Evolutionary conservation across 2,113 vertebrate genomes (phyloP).

Genomic region (Elephas maximus): DNA sequence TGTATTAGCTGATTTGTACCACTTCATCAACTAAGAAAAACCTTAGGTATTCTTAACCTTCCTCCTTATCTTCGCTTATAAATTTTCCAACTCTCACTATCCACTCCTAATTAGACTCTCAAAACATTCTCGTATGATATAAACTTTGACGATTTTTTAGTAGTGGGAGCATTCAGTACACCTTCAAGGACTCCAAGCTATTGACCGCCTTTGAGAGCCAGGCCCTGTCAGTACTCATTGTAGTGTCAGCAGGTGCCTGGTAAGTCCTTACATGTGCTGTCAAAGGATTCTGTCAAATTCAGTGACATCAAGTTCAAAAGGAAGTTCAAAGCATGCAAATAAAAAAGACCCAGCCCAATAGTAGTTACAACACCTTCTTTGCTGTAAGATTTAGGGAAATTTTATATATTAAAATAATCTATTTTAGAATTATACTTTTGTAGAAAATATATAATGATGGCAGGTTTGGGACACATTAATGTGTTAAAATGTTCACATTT

Average conservation of each 20-base stretch:
- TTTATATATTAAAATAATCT: constrained; percentile 15
- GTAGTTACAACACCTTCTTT: constrained; percentile 8
- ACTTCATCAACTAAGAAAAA: constrained; percentile 33
- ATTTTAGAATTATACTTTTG: constrained; percentile 16
- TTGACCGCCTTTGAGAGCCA: background rate
- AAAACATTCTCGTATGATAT: constrained; percentile 35
- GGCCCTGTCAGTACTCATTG: background rate
- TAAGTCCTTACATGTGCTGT: background rate
- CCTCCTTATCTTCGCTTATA: background rate
- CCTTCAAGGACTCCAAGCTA: background rate
- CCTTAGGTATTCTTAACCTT: background rate
- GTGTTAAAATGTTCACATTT: constrained; percentile 26
- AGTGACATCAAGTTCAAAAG: constrained; percentile 42
- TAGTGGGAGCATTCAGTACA: background rate
- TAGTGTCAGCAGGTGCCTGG: background rate
- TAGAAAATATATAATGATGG: background rate
- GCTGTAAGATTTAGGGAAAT: constrained; percentile 11
- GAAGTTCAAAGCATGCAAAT: constrained; percentile 34
- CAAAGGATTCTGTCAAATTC: background rate
- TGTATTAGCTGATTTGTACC: background rate
- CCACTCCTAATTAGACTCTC: background rate
- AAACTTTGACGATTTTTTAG: constrained; percentile 1
- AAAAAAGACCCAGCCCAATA: constrained; percentile 1
- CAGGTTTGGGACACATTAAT: background rate
- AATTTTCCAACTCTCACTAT: constrained; percentile 33